Base-by-base conservation (phyloP, 2,797 vertebrate species). In the Neomorphus geoffroyi region DNA sequence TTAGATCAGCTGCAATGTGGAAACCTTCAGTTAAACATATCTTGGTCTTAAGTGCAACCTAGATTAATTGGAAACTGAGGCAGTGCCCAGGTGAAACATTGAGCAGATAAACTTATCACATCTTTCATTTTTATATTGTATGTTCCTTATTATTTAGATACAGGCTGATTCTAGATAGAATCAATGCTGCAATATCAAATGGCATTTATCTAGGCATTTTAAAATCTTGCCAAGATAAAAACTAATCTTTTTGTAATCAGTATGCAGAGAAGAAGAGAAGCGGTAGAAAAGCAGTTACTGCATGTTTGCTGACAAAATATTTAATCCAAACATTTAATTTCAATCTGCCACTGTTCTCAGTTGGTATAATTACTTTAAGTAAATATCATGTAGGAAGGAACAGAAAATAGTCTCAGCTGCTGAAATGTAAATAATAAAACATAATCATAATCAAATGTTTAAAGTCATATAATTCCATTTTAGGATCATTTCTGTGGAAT, bases 301-400 rank as follows among this genome's bases (percentile, higher is more conserved):
- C 97, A 97, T 98, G 97, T 98, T 98, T 98, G 97, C 98, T 98
- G 98, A 98, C 98, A 98, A 98, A 98, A 98, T 98, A 98, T 98
- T 98, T 98, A 98, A 98, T 98, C 97, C 98, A 98, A 98, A 98
- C 97, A 98, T 98, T 98, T 98, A 97, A 98, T 98, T 98, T 98
- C 98, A 98, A 98, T 98, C 98, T 98, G 98, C 98, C 97, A 98
- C 98, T 98, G 98, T 98, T 98, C 98, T 98, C 98, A 98, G 98
- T 97, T 97, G 96, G 96, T 97, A 97, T 98, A 98, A 98, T 98
- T 98, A 98, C 97, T 97, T 98, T 97, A 97, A 97, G 98, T 97
- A 98, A 98, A 98, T 98, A 98, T 93, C 94, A 96, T 80, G 90
- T 94, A 96, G 93, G 94, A 97, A 97, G 96, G 93, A 96, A 96